Evolutionary conservation across 2,888 invertebrate species (phyloP).

Genomic region (Habroteleia sp.): DNA sequence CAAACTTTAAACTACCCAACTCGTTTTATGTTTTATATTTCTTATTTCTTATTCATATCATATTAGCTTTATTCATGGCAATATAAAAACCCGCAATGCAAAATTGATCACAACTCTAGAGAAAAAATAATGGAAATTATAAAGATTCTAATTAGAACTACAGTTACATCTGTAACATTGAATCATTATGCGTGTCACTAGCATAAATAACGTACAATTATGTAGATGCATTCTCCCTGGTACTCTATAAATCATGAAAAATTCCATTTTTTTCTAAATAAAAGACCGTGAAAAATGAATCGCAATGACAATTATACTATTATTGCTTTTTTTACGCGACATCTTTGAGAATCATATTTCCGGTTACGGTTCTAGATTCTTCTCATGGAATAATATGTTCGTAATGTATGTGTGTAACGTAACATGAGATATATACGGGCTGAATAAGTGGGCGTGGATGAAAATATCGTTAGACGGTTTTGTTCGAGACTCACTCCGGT

Average conservation of each 20-base stretch:
- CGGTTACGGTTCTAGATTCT: conserved; percentile 46
- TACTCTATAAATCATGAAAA: conserved; percentile 4
- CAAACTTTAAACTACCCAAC: too few relatives aligned
- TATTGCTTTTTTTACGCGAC: conserved; percentile 16
- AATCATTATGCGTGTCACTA: conserved; percentile 38
- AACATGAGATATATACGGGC: conserved; percentile 50
- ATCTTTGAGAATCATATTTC: conserved; percentile 37
- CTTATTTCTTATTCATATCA: too few relatives aligned
- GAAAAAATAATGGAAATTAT: background rate
- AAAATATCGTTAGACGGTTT: conserved; percentile 62
- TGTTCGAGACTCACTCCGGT: conserved; percentile 20
- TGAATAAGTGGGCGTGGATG: conserved; percentile 64
- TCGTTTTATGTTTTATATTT: too few relatives aligned
- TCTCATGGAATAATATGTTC: conserved; percentile 41
- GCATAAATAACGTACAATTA: conserved; percentile 37
- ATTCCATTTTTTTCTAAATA: conserved; percentile 16
- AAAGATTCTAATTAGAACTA: conserved; percentile 15
- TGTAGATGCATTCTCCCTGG: conserved; percentile 14
- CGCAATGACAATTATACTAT: conserved; percentile 36
- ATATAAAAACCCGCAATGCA: too few relatives aligned
- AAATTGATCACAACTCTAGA: too few relatives aligned
- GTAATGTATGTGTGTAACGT: conserved; percentile 52
- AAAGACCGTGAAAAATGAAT: conserved; percentile 34
- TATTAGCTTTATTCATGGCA: too few relatives aligned
- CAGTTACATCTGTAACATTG: conserved; percentile 35